Percentiles rank a stretch among this genome's conserved stretches.
These are phyloP conservation scores for Pampusana beccarii DNA, from an alignment of 2,113 vertebrate genomes.

Conservation along the genomic window DNA sequence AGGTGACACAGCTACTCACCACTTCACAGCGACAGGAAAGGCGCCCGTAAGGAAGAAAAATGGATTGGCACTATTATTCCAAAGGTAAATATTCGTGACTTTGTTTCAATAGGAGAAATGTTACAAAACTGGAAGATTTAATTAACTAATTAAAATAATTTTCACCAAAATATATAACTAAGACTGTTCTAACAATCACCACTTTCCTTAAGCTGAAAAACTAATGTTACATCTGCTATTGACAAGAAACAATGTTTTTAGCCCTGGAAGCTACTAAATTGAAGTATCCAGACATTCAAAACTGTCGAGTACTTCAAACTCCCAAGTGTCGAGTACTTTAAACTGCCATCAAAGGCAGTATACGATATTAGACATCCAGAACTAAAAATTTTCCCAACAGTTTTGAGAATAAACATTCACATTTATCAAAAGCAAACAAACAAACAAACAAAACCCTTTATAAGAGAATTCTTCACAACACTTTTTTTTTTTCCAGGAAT, in stretches of 20 bases:
- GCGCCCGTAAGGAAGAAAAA: neutral
- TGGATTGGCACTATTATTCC: slow-evolving; percentile 15
- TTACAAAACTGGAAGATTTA: neutral
- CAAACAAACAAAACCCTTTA: neutral
- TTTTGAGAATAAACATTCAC: neutral
- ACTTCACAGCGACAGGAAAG: neutral
- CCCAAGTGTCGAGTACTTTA: neutral
- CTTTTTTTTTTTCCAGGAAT: neutral
- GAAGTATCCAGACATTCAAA: neutral
- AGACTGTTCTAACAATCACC: neutral
- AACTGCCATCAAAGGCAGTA: neutral
- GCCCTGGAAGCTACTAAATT: neutral
- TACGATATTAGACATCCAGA: neutral
- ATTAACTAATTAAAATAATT: neutral
- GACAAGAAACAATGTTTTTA: neutral
- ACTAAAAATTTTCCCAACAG: neutral
- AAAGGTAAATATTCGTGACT: slow-evolving; percentile 3
- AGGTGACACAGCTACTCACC: neutral
- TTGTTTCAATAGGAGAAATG: slow-evolving; percentile 1
- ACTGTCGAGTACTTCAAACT: neutral
- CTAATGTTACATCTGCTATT: neutral
- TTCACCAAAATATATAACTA: neutral
- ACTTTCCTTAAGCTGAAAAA: neutral
- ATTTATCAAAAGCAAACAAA: neutral
- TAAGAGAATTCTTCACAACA: neutral